Evolutionary conservation across 1,140 invertebrate species (phyloP).

Genomic region (Drosophila tsacasi): DNA sequence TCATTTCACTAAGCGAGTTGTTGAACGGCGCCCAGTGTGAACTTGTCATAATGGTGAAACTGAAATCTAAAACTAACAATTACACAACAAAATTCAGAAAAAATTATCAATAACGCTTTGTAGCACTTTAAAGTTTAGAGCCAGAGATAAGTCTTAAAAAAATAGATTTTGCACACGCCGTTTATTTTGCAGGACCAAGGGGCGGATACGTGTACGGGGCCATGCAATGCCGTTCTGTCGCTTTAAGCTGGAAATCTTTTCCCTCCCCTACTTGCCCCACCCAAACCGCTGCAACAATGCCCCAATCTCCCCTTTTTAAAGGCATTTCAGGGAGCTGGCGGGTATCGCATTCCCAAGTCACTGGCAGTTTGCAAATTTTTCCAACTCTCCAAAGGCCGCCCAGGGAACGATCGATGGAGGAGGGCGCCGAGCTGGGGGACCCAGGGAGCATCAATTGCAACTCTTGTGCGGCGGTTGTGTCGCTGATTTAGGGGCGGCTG

Average conservation of each 20-base stretch:
- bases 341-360: conserved; percentile 48
- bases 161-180: not conserved
- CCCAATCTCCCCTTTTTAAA: conserved; percentile 23
- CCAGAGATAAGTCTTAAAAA: too few species aligned
- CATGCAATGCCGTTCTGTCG: conserved; percentile 1
- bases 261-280: not conserved
- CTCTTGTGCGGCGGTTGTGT: conserved; percentile 45
- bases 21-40: too few species aligned
- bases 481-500: conserved; percentile 49
- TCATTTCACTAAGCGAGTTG: not conserved
- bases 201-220: conserved; percentile 53
- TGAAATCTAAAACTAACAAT: not conserved
- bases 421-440: not conserved
- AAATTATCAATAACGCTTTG: too few species aligned
- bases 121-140: not conserved
- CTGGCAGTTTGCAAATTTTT: conserved; percentile 52
- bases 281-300: not conserved
- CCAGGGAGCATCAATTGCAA: conserved; percentile 59
- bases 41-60: not conserved
- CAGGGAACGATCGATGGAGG: not conserved
- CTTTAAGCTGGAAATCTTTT: conserved; percentile 38
- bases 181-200: not conserved
- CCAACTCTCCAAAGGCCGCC: conserved; percentile 26
- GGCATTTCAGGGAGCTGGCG: conserved; percentile 16
- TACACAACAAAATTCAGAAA: too few species aligned